phyloP scores from a whole-genome alignment of 1,140 invertebrate genomes.

The Calosoma granatense region DNA sequence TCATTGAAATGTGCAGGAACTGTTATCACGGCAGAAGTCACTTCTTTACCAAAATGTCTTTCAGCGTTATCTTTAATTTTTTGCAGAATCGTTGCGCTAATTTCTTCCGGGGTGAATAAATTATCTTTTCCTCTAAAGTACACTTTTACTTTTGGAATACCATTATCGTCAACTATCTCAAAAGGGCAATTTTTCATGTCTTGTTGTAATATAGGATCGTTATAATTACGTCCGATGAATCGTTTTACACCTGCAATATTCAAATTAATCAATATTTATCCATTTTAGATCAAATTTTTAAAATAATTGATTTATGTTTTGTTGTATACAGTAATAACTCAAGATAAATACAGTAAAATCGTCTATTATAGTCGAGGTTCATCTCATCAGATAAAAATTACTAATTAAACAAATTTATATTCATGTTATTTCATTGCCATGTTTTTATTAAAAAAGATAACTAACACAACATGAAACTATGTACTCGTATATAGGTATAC shows the following conservation, averaged over 20 bases:
- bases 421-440: too few relatives aligned
- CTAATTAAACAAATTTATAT: too few relatives aligned
- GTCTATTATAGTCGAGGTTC: too few relatives aligned
- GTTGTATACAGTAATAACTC: too few relatives aligned
- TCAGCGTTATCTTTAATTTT: conserved; percentile 77
- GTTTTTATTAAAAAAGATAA: too few relatives aligned
- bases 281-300: conserved; percentile 34
- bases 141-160: conserved; percentile 49
- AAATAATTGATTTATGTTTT: too few relatives aligned
- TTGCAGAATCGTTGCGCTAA: conserved; percentile 69
- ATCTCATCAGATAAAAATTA: too few relatives aligned
- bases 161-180: conserved; percentile 45
- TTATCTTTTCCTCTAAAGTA: conserved; percentile 43
- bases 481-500: too few relatives aligned
- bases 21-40: conserved; percentile 54
- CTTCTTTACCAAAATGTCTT: conserved; percentile 55
- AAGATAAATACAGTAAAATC: too few relatives aligned
- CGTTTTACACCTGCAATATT: conserved; percentile 44
- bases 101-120: conserved; percentile 54
- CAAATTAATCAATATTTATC: background rate
- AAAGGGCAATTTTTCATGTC: conserved; percentile 59
- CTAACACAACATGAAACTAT: too few relatives aligned
- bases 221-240: conserved; percentile 54
- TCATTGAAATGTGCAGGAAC: conserved; percentile 34
- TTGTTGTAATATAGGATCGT: conserved; percentile 52